phyloP scores from a whole-genome alignment of 2,797 vertebrate species.

The Sebastes hubbsi region DNA sequence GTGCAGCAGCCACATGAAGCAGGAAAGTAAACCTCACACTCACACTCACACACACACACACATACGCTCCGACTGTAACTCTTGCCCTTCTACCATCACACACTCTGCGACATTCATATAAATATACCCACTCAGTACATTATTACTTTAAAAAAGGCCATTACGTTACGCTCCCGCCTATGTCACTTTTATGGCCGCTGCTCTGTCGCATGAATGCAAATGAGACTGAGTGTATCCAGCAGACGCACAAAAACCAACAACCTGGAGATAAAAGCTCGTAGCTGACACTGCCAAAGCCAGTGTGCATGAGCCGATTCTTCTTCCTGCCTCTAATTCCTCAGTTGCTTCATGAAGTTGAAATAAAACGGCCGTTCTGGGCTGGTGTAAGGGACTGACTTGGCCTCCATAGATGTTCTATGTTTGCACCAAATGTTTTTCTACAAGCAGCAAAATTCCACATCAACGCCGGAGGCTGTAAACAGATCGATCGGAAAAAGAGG shows the following conservation, averaged over 20 bases:
- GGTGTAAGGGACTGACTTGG: not conserved
- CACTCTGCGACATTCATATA: slow-evolving; percentile 48
- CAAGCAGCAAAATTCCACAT: slow-evolving; percentile 24
- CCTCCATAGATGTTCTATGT: not conserved
- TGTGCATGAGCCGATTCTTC: not conserved
- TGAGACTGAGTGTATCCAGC: slow-evolving; percentile 16
- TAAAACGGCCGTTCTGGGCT: not conserved
- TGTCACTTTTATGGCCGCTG: slow-evolving; percentile 53
- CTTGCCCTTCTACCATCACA: slow-evolving; percentile 39
- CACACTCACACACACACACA: not conserved
- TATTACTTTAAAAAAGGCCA: slow-evolving; percentile 56
- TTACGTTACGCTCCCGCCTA: slow-evolving; percentile 18
- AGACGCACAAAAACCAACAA: slow-evolving; percentile 18
- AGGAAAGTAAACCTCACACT: slow-evolving; percentile 19
- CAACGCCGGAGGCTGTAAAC: not conserved
- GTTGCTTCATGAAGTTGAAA: slow-evolving; percentile 17
- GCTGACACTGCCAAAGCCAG: not conserved
- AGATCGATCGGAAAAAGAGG: not conserved
- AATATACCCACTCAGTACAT: slow-evolving; percentile 53
- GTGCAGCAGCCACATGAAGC: slow-evolving; percentile 45
- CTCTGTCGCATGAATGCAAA: slow-evolving; percentile 47
- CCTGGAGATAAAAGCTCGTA: slow-evolving; percentile 19
- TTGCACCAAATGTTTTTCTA: slow-evolving; percentile 21
- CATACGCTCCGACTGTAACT: slow-evolving; percentile 16
- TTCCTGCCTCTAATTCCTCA: slow-evolving; percentile 21